Percentiles rank a stretch among this genome's conserved stretches.
These are phyloP conservation scores for Galeopterus variegatus DNA, from an alignment of 2,113 vertebrate genomes.

Conservation along the genomic window DNA sequence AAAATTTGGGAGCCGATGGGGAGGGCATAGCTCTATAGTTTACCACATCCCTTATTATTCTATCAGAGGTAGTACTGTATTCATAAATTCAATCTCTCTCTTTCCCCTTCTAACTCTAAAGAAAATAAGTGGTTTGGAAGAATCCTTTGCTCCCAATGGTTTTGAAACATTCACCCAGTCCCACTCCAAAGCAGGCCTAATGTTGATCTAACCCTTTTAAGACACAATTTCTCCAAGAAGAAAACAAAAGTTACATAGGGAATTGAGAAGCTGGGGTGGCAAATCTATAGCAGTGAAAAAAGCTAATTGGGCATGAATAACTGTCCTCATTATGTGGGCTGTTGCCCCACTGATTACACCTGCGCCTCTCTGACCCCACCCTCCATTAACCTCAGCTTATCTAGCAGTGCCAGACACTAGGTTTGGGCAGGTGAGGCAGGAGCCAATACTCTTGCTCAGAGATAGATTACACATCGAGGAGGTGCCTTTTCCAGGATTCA, in stretches of 20 bases:
- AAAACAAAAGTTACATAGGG: not conserved
- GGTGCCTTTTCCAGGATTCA: not conserved
- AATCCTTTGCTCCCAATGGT: not conserved
- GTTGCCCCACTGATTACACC: not conserved
- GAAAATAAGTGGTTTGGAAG: not conserved
- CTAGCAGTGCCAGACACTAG: not conserved
- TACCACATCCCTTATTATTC: not conserved
- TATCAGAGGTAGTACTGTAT: not conserved
- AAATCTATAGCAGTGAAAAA: not conserved
- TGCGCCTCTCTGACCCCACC: not conserved
- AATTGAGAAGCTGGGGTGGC: not conserved
- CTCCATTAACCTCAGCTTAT: not conserved
- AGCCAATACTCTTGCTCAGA: not conserved
- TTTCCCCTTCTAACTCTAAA: not conserved
- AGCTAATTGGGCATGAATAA: not conserved
- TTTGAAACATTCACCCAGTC: not conserved
- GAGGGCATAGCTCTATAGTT: not conserved
- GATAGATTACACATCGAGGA: fast-evolving
- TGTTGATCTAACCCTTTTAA: not conserved
- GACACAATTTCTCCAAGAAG: not conserved
- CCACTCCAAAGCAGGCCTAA: not conserved
- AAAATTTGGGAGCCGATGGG: not conserved
- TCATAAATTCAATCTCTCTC: not conserved
- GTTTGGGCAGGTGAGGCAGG: not conserved
- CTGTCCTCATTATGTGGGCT: not conserved